Evolutionary conservation across 2,888 invertebrate species (phyloP).

Genomic region (Chrysolina americana): DNA sequence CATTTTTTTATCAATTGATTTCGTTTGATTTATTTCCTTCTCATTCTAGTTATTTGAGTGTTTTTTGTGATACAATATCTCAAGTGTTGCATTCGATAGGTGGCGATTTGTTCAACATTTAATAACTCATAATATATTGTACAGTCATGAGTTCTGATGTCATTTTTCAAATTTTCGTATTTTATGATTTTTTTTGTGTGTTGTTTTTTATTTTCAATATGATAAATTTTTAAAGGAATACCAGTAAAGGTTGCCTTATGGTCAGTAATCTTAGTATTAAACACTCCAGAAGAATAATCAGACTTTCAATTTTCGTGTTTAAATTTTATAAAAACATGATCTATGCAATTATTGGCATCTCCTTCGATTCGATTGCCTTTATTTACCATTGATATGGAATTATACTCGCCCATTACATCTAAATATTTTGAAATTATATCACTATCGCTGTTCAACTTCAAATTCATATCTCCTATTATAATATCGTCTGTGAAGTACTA

Average conservation of each 20-base stretch:
- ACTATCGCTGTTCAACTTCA: slow-evolving; percentile 22
- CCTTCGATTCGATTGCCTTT: slow-evolving; percentile 12
- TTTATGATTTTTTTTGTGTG: slow-evolving; percentile 14
- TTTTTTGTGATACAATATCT: slow-evolving; percentile 18
- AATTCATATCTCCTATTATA: slow-evolving; percentile 28
- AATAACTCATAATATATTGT: background rate
- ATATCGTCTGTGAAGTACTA: no score
- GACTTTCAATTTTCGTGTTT: background rate
- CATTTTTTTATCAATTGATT: slow-evolving; percentile 28
- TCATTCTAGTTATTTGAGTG: slow-evolving; percentile 13
- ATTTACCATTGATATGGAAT: no score
- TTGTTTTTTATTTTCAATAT: background rate
- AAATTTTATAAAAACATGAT: slow-evolving; percentile 28
- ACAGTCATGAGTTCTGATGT: slow-evolving; percentile 24
- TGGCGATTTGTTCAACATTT: slow-evolving; percentile 3
- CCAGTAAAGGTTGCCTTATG: slow-evolving; percentile 7
- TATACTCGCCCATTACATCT: no score
- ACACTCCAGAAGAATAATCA: slow-evolving; percentile 22
- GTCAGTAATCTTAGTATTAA: slow-evolving; percentile 24
- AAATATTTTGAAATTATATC: slow-evolving; percentile 8
- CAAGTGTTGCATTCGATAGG: background rate
- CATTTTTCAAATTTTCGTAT: slow-evolving; percentile 10
- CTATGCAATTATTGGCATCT: slow-evolving; percentile 24
- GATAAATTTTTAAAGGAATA: slow-evolving; percentile 8
- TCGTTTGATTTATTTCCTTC: slow-evolving; percentile 11